Evolutionary conservation across 2,888 invertebrate genomes (phyloP), one percentile per base, ranked within the genome.

Genomic region (Polymixis flavicincta): DNA sequence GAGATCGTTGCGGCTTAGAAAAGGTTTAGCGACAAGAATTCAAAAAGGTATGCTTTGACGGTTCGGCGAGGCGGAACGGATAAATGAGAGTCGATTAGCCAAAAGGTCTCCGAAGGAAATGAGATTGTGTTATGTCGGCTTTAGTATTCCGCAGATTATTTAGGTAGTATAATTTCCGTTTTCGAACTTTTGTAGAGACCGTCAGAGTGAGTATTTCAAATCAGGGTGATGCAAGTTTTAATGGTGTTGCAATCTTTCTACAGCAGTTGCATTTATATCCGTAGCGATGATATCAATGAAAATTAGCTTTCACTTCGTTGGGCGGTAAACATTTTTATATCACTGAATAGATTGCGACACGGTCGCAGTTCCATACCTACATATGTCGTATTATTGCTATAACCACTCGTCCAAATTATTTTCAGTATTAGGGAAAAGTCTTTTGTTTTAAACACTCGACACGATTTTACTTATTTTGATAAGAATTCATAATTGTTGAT

Each of bases 31-130:
- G 80, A 82, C 80, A 76, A 68, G 69, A 83, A 80, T 80, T 76
- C 84, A 72, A 76, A 82, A 83, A 83, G 76, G 82, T 83, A 83
- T 82, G 74, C 84, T 83, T 83, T 83, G 63, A 63, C 52, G 75
- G 75, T 76, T 76, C 61, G 76, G 25, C 84, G 61, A 61, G 45
- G 76, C 25, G 82, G 69, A 80, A 83, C 66, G 76, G 80, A 83
- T 80, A 80, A 72, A 82, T 83, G 71, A 80, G 61, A 76, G 71
- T 80, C 80, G 80, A 83, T 82, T 83, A 83, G 76, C 80, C 45
- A 67, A 80, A 83, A 63, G 84, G 76, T 64, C 80, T 78, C 63
- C 37, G 69, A 45, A 50, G 80, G 72, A 76, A 80, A 83, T 80
- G 63, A 83, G 72, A 73, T 60, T 70, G 71, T 61, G 22, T 78